Evolutionary conservation across 2,888 invertebrate genomes (phyloP).

Genomic region (Allolobophora icterica): DNA sequence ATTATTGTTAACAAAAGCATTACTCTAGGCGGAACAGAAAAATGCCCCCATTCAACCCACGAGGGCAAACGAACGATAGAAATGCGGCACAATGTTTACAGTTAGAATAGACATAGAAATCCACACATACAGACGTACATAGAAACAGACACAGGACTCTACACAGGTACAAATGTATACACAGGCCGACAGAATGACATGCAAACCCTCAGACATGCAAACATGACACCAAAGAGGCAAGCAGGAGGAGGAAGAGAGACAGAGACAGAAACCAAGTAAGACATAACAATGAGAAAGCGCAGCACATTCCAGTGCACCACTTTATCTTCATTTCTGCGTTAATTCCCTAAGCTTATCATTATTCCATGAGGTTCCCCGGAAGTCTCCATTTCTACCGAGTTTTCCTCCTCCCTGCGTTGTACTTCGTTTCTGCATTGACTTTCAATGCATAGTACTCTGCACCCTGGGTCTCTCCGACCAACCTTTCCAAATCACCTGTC

Average conservation of each 20-base stretch:
- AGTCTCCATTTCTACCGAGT: background rate
- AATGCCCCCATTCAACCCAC: background rate
- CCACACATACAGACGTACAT: background rate
- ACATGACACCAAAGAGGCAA: constrained; percentile 22
- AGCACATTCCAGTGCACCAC: background rate
- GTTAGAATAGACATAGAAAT: background rate
- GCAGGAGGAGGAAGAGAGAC: background rate
- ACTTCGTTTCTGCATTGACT: background rate
- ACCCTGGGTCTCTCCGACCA: background rate
- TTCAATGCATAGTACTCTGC: background rate
- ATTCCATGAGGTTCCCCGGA: background rate
- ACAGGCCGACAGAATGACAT: background rate
- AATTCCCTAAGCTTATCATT: background rate
- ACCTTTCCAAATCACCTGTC: background rate
- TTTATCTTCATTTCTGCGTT: background rate
- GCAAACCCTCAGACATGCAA: constrained; percentile 13
- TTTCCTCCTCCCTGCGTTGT: background rate
- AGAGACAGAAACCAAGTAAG: background rate
- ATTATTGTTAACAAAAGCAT: background rate
- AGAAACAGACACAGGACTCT: too few species aligned
- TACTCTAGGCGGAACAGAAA: background rate
- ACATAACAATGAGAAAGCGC: background rate
- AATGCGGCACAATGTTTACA: constrained; percentile 1
- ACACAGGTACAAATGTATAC: background rate
- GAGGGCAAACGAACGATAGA: background rate